Evolutionary conservation across 2,113 vertebrate species (phyloP).

Genomic region (Tinamus guttatus): DNA sequence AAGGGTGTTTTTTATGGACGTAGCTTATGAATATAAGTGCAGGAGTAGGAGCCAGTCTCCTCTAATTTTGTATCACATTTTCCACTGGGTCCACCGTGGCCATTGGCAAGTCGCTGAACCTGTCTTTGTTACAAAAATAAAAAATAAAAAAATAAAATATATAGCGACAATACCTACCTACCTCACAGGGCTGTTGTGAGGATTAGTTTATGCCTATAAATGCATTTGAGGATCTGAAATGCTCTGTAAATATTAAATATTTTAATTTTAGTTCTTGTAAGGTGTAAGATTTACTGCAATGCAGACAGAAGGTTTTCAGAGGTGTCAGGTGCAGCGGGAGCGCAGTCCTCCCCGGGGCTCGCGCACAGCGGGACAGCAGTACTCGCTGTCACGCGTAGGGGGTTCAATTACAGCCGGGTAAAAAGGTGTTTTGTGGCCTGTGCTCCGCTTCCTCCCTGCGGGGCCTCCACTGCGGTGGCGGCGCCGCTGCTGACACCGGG

Average conservation of each 20-base stretch:
- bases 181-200: constrained; percentile 72
- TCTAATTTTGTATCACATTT: constrained; percentile 47
- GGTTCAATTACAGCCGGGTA: not conserved
- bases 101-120: not conserved
- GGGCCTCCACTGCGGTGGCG: not conserved
- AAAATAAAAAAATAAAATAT: not conserved
- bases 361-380: not conserved
- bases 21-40: constrained; percentile 58
- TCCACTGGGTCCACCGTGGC: constrained; percentile 25
- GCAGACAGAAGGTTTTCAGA: not conserved
- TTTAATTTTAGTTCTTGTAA: constrained; percentile 33
- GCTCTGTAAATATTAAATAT: constrained; percentile 53
- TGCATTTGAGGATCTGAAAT: constrained; percentile 40
- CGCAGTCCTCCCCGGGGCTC: not conserved
- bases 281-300: constrained; percentile 42
- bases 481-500: not conserved
- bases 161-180: constrained; percentile 5
- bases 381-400: not conserved
- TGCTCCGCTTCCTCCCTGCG: not conserved
- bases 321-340: not conserved
- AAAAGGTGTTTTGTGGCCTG: not conserved
- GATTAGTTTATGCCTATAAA: constrained; percentile 41
- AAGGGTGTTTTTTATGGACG: constrained; percentile 9
- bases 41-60: constrained; percentile 64
- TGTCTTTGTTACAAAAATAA: not conserved